Conservation (phyloP, 2,797 vertebrate species). For the Halcyon leucocephala region DNA sequence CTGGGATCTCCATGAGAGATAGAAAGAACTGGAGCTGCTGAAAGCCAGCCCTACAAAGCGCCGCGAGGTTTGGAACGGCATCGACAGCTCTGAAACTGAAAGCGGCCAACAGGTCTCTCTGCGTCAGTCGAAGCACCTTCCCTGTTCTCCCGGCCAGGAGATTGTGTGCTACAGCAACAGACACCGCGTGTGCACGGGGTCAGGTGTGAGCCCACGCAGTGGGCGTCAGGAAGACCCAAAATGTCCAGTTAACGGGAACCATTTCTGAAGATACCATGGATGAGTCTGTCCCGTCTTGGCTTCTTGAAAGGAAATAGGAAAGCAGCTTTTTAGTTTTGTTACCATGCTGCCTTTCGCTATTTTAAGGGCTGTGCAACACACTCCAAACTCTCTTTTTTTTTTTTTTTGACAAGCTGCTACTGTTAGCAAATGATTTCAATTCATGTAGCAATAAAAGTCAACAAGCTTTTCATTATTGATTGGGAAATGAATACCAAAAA, state of each 20-base stretch:
- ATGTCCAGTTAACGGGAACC: not conserved
- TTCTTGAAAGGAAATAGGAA: not conserved
- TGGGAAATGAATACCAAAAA: not conserved
- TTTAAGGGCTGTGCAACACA: not conserved
- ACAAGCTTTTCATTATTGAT: not conserved
- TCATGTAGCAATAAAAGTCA: not conserved
- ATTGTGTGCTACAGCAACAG: not conserved
- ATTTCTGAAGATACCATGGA: not conserved
- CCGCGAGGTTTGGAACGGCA: not conserved
- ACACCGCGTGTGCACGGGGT: accelerated
- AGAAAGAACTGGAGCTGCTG: not conserved
- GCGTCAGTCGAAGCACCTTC: accelerated
- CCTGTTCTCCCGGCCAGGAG: not conserved
- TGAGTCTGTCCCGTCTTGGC: not conserved
- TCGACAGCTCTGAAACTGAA: not conserved
- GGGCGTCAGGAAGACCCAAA: not conserved
- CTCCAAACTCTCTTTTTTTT: not conserved
- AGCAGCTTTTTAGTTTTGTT: not conserved
- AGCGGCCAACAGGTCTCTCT: not conserved
- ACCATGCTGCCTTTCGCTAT: not conserved
- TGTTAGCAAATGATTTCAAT: not conserved
- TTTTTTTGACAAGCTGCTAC: not conserved
- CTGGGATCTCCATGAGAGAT: not conserved
- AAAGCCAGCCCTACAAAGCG: not conserved
- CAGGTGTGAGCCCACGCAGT: not conserved